Evolutionary conservation across 2,888 invertebrate species (phyloP).

Genomic region (Drosophila anomalipes): DNA sequence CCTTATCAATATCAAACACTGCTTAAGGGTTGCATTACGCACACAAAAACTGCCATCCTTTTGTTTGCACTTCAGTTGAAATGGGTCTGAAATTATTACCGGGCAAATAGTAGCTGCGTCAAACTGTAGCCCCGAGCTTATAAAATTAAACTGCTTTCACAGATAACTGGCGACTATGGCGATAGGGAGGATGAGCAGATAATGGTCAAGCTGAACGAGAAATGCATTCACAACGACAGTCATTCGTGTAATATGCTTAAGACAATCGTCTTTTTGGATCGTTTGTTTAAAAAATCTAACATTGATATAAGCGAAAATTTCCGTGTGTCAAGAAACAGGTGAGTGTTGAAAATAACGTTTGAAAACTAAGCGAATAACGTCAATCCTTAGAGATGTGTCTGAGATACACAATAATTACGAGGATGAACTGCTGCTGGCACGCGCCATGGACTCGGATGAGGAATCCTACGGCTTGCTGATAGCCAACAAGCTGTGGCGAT

Average conservation of each 20-base stretch:
- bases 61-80: constrained; percentile 16
- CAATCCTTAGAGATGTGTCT: constrained; percentile 72
- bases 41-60: constrained; percentile 17
- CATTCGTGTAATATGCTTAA: constrained; percentile 94
- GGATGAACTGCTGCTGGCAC: constrained; percentile 87
- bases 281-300: constrained; percentile 91
- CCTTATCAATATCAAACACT: constrained; percentile 21
- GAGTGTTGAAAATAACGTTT: constrained; percentile 24
- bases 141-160: constrained; percentile 1
- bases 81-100: constrained; percentile 27
- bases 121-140: not conserved
- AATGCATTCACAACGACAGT: constrained; percentile 91
- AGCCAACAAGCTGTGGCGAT: constrained; percentile 91
- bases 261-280: constrained; percentile 92
- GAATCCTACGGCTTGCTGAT: constrained; percentile 89
- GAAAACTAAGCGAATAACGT: not conserved
- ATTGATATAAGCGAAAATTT: constrained; percentile 92
- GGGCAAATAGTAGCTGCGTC: constrained; percentile 7
- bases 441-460: constrained; percentile 86
- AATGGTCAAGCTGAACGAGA: constrained; percentile 90
- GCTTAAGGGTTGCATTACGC: constrained; percentile 6
- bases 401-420: constrained; percentile 86
- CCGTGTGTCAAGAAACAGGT: constrained; percentile 91
- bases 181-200: constrained; percentile 89
- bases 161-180: constrained; percentile 85